Evolutionary conservation across 2,888 invertebrate species (phyloP).

Genomic region (Ferrisia virgata): DNA sequence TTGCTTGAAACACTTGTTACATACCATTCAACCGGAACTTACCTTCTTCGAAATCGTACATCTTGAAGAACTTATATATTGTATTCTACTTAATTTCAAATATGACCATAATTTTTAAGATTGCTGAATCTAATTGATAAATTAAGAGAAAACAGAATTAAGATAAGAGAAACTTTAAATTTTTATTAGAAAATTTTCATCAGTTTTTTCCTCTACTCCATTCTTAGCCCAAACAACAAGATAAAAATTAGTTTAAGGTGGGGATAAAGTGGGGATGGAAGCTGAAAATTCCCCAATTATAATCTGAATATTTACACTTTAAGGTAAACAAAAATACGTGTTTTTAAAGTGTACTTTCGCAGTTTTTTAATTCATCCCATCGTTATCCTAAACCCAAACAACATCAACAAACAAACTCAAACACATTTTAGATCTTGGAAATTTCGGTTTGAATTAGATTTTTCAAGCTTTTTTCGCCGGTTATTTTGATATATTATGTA

Average conservation of each 20-base stretch:
- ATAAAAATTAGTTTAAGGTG: not conserved
- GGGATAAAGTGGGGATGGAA: not conserved
- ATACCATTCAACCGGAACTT: not conserved
- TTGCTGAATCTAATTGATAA: not conserved
- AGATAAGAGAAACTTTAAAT: not conserved
- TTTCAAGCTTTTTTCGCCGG: not conserved
- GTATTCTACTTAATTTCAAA: not conserved
- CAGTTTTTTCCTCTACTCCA: too few species aligned
- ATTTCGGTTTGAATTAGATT: not conserved
- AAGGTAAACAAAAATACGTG: not conserved
- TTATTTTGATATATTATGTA: not conserved
- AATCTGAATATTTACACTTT: not conserved
- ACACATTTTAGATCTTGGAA: not conserved
- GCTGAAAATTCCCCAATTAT: not conserved
- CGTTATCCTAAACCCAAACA: not conserved
- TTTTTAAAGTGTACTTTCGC: not conserved
- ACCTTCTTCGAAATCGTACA: conserved; percentile 47
- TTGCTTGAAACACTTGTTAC: not conserved
- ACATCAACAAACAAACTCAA: not conserved
- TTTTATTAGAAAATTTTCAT: not conserved
- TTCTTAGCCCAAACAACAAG: not conserved
- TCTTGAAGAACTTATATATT: not conserved
- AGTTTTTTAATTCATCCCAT: not conserved
- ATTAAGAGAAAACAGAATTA: not conserved
- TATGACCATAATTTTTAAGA: not conserved